Evolutionary conservation across 2,113 vertebrate species (phyloP).

Genomic region (Chitala chitala): DNA sequence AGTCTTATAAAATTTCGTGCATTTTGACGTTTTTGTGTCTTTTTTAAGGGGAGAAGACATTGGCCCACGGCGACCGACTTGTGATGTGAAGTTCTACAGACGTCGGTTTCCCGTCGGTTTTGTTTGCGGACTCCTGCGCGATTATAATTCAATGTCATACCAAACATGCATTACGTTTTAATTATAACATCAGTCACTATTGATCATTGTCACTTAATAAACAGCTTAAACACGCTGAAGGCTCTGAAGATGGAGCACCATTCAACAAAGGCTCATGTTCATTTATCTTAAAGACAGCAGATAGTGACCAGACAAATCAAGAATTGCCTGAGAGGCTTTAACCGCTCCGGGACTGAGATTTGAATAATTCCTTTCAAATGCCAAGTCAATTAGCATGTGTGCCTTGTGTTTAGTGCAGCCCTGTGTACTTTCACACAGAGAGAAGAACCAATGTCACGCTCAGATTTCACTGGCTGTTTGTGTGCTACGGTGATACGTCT

Average conservation of each 20-base stretch:
- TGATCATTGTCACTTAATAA: conserved; percentile 62
- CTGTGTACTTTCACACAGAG: background rate
- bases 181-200: conserved; percentile 65
- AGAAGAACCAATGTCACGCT: background rate
- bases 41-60: background rate
- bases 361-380: conserved; percentile 17
- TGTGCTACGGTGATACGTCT: background rate
- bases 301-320: conserved; percentile 9
- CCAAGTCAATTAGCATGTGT: conserved; percentile 7
- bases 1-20: no score
- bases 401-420: background rate
- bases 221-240: conserved; percentile 52
- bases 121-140: conserved; percentile 5
- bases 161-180: conserved; percentile 42
- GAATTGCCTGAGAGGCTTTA: conserved; percentile 6
- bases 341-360: background rate
- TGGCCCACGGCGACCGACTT: conserved; percentile 5
- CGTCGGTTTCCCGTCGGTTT: conserved; percentile 42
- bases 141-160: conserved; percentile 52
- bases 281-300: conserved; percentile 39
- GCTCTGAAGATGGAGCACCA: conserved; percentile 44
- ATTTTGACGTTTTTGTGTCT: background rate
- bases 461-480: background rate
- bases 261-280: conserved; percentile 30
- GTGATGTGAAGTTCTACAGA: conserved; percentile 25